Percentiles rank a stretch among this genome's conserved stretches.
phyloP scores from a whole-genome alignment of 1,140 invertebrate genomes.

The Hestina assimilis region DNA sequence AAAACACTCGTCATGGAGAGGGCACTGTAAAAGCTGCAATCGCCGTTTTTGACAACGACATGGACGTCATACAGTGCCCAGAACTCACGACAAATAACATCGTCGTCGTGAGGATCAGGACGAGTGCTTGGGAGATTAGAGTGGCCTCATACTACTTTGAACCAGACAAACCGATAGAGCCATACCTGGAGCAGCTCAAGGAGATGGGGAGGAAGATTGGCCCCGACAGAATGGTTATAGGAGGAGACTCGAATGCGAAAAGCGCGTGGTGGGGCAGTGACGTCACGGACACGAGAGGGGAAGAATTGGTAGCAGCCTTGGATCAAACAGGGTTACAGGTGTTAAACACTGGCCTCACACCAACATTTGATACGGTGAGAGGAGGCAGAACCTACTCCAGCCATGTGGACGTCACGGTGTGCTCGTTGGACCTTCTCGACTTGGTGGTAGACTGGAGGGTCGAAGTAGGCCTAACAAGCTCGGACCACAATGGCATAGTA shows the following conservation, averaged over 20 bases:
- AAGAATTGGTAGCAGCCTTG: not conserved
- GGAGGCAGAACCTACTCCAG: constrained; percentile 15
- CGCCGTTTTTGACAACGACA: not conserved
- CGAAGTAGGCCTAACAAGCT: constrained; percentile 17
- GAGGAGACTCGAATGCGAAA: constrained; percentile 31
- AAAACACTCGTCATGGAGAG: not conserved
- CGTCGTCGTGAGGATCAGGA: not conserved
- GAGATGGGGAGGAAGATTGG: not conserved
- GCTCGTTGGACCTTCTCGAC: no score
- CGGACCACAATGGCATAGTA: constrained; percentile 20
- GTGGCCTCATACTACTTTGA: not conserved
- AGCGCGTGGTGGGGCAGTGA: constrained; percentile 31
- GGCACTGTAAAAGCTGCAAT: not conserved
- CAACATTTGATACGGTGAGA: constrained; percentile 27
- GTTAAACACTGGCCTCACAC: not conserved
- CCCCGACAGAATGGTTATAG: constrained; percentile 13
- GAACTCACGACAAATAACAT: not conserved
- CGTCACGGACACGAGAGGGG: constrained; percentile 9
- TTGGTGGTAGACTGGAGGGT: constrained; percentile 26
- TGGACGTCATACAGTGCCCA: not conserved
- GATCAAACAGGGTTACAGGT: not conserved
- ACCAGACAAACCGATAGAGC: not conserved
- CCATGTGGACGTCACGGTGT: constrained; percentile 23
- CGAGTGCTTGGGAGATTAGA: not conserved
- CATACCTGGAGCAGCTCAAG: not conserved